Conservation (phyloP, 64 coral and sea anemone genomes). For the Orbicella faveolata region DNA sequence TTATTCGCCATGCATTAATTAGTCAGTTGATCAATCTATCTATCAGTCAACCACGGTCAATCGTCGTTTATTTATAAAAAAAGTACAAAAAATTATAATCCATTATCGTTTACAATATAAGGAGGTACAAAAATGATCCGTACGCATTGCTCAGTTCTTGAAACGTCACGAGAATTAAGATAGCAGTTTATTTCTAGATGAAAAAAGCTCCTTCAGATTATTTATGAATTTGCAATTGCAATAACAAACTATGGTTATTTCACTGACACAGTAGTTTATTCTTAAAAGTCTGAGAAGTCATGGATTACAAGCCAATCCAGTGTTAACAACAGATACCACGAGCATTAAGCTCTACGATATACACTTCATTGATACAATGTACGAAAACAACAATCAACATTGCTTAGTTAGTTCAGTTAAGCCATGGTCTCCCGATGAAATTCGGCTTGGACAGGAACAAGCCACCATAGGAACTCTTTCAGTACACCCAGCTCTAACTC, state of each 20-base stretch:
- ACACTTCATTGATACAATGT: constrained; percentile 17
- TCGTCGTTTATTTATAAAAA: no score
- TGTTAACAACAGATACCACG: background rate
- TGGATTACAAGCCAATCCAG: background rate
- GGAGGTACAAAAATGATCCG: no score
- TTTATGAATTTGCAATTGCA: no score
- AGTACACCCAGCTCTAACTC: constrained; percentile 15
- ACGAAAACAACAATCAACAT: background rate
- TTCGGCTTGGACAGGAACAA: constrained; percentile 2
- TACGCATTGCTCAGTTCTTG: no score
- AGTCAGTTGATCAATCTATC: no score
- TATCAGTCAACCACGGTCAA: no score
- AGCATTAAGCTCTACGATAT: constrained; percentile 14
- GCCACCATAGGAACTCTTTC: constrained; percentile 15
- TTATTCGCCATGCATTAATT: no score
- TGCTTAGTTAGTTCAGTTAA: background rate
- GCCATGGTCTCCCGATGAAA: background rate
- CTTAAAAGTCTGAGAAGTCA: background rate
- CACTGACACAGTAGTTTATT: background rate
- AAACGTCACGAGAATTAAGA: no score
- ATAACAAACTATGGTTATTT: no score
- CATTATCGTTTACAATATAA: no score
- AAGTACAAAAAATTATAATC: no score
- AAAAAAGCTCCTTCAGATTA: no score
- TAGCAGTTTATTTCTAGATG: background rate